Evolutionary conservation across 2,888 invertebrate genomes (phyloP).

Genomic region (Galerucella nymphaeae): DNA sequence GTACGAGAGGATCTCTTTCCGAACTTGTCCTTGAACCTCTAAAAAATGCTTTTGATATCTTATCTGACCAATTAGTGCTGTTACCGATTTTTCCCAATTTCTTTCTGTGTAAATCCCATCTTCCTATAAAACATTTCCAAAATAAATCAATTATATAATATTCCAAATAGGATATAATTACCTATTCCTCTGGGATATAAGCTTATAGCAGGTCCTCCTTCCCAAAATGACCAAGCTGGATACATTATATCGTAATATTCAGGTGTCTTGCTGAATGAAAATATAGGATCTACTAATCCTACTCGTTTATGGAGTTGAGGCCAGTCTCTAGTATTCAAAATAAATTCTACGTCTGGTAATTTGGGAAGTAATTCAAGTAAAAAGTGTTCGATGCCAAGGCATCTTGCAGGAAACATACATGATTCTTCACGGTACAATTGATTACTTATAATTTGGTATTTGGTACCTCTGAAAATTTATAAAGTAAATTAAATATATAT

Average conservation of each 20-base stretch:
- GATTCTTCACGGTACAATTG: conserved; percentile 83
- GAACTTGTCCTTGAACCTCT: conserved; percentile 93
- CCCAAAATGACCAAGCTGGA: conserved; percentile 98
- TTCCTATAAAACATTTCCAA: conserved; percentile 67
- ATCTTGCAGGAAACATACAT: conserved; percentile 94
- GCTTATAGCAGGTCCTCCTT: conserved; percentile 96
- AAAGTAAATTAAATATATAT: background rate
- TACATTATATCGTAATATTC: conserved; percentile 92
- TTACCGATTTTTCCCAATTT: conserved; percentile 70
- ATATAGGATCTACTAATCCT: conserved; percentile 79
- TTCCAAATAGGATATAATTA: conserved; percentile 39
- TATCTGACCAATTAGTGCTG: conserved; percentile 81
- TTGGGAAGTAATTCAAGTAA: conserved; percentile 75
- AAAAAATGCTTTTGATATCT: conserved; percentile 82
- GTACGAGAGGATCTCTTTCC: conserved; percentile 88
- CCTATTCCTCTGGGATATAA: conserved; percentile 90
- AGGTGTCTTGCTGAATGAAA: conserved; percentile 93
- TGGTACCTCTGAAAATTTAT: conserved; percentile 70
- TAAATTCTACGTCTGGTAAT: conserved; percentile 85
- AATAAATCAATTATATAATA: background rate
- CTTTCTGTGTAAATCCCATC: conserved; percentile 87
- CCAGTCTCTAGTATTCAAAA: conserved; percentile 93
- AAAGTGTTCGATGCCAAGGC: conserved; percentile 92
- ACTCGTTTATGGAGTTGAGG: conserved; percentile 81
- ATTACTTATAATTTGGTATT: conserved; percentile 86